Base-by-base conservation (phyloP, 2,113 vertebrate genomes). In the Solea solea region DNA sequence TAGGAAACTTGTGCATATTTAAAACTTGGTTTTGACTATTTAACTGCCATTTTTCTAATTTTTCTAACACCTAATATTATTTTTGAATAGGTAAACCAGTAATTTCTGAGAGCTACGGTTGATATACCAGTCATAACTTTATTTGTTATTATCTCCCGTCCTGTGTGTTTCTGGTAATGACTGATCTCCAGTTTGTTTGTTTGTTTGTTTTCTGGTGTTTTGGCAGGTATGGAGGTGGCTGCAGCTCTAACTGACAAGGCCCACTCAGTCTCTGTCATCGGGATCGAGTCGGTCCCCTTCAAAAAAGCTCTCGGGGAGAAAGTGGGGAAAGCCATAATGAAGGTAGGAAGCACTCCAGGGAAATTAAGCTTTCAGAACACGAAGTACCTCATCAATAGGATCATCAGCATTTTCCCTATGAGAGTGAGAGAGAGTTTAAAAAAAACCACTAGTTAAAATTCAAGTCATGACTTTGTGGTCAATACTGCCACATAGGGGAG, bases 181-280 rank as follows among this genome's bases (percentile, higher is more conserved):
- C 34, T 34, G 34, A 34, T 4, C 34, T 34, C 3, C 34, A 34
- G 21, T 21, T 5, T 46, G 3, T 46, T 13, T 48, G 11, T 48
- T 63, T 52, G 49, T 53, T 11, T 49, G 16, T 42, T 53, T 3
- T 62, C 40, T 73, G 11, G 66, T 79, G 45, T 78, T 8, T 81
- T 60, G 56, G 16, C 86, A 99, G 98, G 98, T 63, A 99, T 99
- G 98, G 98, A 99, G 82, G 97, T 98, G 75, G 97, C 97, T 0
- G 97, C 97, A 56, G 98, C 97, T 49, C 94, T 99, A 0, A 89
- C 96, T 0, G 97, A 99, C 85, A 98, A 98, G 81, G 97, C 98
- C 42, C 98, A 99, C 80, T 99, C 98, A 0, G 96, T 99, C 79
- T 99, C 98, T 0, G 74, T 99, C 89, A 96, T 99, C 28, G 97